phyloP scores from a whole-genome alignment of 2,113 vertebrate genomes.

The Periophthalmodon schlosseri region DNA sequence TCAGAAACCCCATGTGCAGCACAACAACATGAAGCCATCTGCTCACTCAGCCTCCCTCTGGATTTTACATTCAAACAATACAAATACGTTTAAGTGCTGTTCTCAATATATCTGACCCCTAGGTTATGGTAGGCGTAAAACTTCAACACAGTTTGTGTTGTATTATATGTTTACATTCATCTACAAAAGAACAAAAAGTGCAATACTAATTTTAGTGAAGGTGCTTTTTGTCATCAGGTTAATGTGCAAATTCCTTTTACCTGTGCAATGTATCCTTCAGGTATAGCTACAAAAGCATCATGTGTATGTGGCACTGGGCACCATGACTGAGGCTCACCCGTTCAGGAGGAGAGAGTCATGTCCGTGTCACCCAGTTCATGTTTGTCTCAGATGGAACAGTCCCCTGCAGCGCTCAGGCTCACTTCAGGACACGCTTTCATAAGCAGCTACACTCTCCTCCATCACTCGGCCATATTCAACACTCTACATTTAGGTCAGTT shows the following conservation, averaged over 20 bases:
- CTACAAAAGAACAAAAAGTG: neutral
- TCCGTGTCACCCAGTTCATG: constrained; percentile 59
- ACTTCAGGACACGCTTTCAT: constrained; percentile 49
- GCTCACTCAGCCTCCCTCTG: constrained; percentile 54
- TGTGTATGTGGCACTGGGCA: neutral
- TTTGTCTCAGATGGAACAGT: constrained; percentile 51
- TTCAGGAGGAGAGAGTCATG: neutral
- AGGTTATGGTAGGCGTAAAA: neutral
- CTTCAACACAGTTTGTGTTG: neutral
- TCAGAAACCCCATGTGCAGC: constrained; percentile 56
- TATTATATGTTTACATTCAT: neutral
- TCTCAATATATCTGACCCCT: neutral
- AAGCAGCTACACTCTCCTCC: neutral
- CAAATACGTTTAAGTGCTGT: neutral
- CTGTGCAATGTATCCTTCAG: neutral
- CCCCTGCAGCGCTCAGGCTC: constrained; percentile 55
- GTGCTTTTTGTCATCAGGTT: neutral
- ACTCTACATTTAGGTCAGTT: neutral
- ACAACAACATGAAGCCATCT: constrained; percentile 67
- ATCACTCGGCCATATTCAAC: neutral
- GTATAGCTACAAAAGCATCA: neutral
- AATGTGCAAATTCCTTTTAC: neutral
- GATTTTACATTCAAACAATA: neutral
- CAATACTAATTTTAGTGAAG: neutral
- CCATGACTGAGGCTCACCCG: constrained; percentile 30